Evolutionary conservation across 2,113 vertebrate genomes (phyloP).

Genomic region (Sebastes schlegelii): DNA sequence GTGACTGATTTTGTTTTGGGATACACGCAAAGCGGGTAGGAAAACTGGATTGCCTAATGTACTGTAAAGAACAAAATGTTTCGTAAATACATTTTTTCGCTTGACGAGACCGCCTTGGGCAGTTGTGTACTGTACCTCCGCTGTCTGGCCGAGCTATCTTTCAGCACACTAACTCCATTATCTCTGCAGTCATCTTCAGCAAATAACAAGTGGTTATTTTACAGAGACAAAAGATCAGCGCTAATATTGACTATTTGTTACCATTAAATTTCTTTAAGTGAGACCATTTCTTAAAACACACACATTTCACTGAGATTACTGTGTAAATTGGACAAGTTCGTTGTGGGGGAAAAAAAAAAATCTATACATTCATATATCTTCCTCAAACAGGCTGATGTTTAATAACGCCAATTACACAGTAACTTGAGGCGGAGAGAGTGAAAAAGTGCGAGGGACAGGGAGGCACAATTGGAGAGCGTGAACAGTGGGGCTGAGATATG

Average conservation of each 20-base stretch:
- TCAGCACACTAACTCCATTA: constrained; percentile 58
- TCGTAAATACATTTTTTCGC: constrained; percentile 75
- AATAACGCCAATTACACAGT: constrained; percentile 56
- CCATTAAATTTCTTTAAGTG: constrained; percentile 32
- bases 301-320: constrained; percentile 12
- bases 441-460: constrained; percentile 5
- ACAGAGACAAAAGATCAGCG: constrained; percentile 12
- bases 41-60: constrained; percentile 74
- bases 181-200: constrained; percentile 48
- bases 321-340: constrained; percentile 27
- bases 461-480: constrained; percentile 41
- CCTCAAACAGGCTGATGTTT: constrained; percentile 39
- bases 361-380: constrained; percentile 39
- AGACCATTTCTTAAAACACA: constrained; percentile 13
- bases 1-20: constrained; percentile 70
- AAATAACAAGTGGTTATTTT: constrained; percentile 49
- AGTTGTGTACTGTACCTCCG: constrained; percentile 57
- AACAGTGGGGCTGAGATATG: constrained; percentile 68
- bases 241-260: constrained; percentile 40
- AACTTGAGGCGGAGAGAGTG: constrained; percentile 27
- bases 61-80: constrained; percentile 75
- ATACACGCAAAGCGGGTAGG: constrained; percentile 61
- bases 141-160: constrained; percentile 51
- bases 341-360: not conserved
- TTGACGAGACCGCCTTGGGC: constrained; percentile 67